phyloP scores from a whole-genome alignment of 2,113 vertebrate species.

The Columba livia region DNA sequence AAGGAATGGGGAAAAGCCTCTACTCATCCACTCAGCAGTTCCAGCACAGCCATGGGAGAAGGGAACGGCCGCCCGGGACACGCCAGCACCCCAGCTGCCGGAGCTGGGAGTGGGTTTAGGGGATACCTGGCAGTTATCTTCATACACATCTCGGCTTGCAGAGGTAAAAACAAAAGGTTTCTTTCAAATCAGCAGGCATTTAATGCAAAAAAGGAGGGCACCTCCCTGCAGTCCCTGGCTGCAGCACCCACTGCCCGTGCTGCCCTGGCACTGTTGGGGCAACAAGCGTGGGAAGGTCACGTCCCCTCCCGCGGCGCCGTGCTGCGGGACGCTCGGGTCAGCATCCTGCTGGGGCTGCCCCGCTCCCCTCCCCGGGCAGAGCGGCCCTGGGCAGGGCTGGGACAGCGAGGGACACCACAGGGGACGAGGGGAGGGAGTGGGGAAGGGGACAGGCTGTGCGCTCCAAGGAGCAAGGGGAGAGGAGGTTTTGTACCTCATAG shows the following conservation, averaged over 20 bases:
- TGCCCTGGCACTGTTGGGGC: neutral
- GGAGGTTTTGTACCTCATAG: conserved; percentile 65
- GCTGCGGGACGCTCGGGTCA: neutral
- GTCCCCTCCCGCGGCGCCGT: neutral
- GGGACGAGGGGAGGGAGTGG: neutral
- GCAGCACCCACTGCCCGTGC: neutral
- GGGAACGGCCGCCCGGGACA: neutral
- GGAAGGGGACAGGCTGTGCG: neutral
- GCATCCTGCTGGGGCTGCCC: neutral
- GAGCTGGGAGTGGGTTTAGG: conserved; percentile 16
- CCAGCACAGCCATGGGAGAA: conserved; percentile 42
- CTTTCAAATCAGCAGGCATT: conserved; percentile 23
- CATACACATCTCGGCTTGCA: conserved; percentile 22
- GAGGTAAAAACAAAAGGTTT: conserved; percentile 5
- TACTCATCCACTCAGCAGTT: conserved; percentile 69
- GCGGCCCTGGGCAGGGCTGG: neutral
- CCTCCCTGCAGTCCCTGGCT: neutral
- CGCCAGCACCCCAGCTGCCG: conserved; percentile 3
- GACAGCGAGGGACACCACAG: neutral
- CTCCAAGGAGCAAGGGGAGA: conserved; percentile 65
- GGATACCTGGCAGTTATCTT: conserved; percentile 1
- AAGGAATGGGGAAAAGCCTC: conserved; percentile 50
- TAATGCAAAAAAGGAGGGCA: neutral
- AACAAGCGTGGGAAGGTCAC: neutral
- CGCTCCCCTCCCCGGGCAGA: neutral